Evolutionary conservation across 2,888 invertebrate species (phyloP).

Genomic region (Coenonympha glycerion): DNA sequence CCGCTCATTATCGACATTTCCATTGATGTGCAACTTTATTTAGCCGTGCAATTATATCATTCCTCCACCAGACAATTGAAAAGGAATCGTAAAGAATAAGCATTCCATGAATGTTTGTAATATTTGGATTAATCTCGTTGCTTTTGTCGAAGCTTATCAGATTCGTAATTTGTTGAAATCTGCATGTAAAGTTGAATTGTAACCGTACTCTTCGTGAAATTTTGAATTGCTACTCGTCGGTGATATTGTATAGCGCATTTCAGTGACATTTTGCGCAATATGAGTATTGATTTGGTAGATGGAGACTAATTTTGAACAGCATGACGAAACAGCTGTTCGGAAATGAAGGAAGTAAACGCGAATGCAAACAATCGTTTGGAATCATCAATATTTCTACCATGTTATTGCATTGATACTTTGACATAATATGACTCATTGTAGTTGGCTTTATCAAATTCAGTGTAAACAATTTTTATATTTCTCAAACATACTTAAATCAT

Average conservation of each 20-base stretch:
- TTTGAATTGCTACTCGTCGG: slow-evolving; percentile 37
- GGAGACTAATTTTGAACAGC: slow-evolving; percentile 60
- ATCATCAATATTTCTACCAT: slow-evolving; percentile 21
- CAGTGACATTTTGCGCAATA: slow-evolving; percentile 72
- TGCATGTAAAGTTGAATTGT: slow-evolving; percentile 59
- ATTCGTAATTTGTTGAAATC: slow-evolving; percentile 39
- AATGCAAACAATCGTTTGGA: slow-evolving; percentile 32
- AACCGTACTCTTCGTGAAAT: slow-evolving; percentile 45
- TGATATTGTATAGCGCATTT: slow-evolving; percentile 46
- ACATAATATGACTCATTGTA: slow-evolving; percentile 7
- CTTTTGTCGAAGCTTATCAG: slow-evolving; percentile 8
- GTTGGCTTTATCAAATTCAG: not conserved
- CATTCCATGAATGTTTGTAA: slow-evolving; percentile 9
- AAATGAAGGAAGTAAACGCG: slow-evolving; percentile 32
- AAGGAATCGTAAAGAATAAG: slow-evolving; percentile 1
- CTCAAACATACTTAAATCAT: not conserved
- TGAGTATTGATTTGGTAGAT: slow-evolving; percentile 69
- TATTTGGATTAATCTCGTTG: slow-evolving; percentile 9
- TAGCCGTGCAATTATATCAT: slow-evolving; percentile 19
- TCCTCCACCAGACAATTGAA: not conserved
- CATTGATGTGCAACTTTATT: slow-evolving; percentile 38
- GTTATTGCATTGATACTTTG: not conserved
- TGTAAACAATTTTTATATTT: slow-evolving; percentile 20
- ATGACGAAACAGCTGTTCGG: slow-evolving; percentile 72
- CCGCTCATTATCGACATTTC: slow-evolving; percentile 53